phyloP scores from a whole-genome alignment of 2,113 vertebrate species.

The Prunella fulvescens region DNA sequence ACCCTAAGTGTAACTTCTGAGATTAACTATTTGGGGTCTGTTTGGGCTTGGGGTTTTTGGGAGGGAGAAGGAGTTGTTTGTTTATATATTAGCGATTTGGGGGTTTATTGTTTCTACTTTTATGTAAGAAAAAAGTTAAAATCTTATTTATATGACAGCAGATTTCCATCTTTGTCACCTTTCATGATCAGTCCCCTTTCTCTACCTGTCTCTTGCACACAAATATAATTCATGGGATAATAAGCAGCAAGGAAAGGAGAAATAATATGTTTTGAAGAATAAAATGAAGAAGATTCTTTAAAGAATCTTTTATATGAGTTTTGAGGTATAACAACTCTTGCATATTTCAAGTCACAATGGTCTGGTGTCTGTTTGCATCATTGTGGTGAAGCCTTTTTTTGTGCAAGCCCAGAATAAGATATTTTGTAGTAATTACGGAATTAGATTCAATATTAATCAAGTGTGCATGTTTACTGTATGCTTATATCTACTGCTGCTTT shows the following conservation, averaged over 20 bases:
- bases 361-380: background rate
- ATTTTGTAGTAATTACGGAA: background rate
- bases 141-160: background rate
- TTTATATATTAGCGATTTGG: rapidly evolving
- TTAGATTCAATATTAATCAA: background rate
- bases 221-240: background rate
- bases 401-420: background rate
- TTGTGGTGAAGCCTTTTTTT: background rate
- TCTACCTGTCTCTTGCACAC: background rate
- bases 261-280: background rate
- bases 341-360: background rate
- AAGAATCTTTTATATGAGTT: background rate
- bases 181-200: background rate
- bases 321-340: background rate
- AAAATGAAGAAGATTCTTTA: background rate
- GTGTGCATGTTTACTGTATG: background rate
- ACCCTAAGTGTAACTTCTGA: background rate
- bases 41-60: background rate
- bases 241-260: background rate
- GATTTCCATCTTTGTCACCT: background rate
- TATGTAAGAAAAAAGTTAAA: background rate
- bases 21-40: background rate
- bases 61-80: rapidly evolving
- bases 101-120: background rate
- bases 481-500: background rate